A percentile compares a stretch with the other conserved stretches of the same genome.
These are phyloP conservation scores for Alauda arvensis DNA, from an alignment of 2,797 vertebrate genomes.

Conservation along the genomic window DNA sequence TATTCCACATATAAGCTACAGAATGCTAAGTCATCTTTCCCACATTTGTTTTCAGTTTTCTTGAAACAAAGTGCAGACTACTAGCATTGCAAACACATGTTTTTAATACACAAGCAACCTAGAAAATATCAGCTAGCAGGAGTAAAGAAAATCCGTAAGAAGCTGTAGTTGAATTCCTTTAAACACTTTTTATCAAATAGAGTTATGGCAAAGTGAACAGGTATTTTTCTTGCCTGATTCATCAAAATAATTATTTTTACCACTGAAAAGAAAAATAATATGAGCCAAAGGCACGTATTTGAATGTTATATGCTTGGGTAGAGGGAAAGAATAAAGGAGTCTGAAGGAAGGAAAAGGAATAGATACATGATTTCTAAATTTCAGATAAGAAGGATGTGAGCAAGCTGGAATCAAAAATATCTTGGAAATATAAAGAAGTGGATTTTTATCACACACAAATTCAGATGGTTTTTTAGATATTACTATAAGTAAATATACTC, in stretches of 20 bases:
- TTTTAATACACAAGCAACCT: neutral
- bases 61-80: neutral
- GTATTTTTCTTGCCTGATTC: neutral
- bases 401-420: neutral
- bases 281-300: neutral
- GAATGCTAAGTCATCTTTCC: neutral
- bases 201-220: neutral
- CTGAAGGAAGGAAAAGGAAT: neutral
- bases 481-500: constrained; percentile 50
- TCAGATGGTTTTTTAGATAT: constrained; percentile 44
- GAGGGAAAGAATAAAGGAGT: neutral
- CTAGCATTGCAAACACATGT: neutral
- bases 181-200: neutral
- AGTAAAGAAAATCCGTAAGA: neutral
- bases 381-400: neutral
- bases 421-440: neutral
- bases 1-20: neutral
- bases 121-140: neutral
- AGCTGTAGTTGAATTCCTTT: neutral
- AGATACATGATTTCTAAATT: neutral
- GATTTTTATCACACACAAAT: constrained; percentile 14
- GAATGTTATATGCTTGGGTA: neutral
- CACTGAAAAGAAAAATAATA: neutral
- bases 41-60: neutral
- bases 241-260: neutral